Evolutionary conservation across 2,113 vertebrate genomes (phyloP).

Genomic region (Onychostruthus taczanowskii): DNA sequence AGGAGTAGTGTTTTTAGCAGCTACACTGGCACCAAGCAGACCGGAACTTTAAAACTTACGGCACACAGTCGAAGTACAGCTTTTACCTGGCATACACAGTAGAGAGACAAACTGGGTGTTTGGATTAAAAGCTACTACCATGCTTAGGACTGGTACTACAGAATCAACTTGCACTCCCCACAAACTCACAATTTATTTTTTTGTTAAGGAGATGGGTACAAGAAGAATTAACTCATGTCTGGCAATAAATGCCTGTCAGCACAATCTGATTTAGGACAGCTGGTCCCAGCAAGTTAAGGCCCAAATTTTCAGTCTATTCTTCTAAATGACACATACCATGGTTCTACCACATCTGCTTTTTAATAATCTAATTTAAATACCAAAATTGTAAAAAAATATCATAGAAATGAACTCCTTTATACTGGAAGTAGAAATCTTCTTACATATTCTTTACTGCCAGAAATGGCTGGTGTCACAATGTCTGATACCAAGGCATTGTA

Average conservation of each 20-base stretch:
- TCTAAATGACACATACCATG: not conserved
- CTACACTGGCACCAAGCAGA: slow-evolving; percentile 55
- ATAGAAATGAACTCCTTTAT: slow-evolving; percentile 10
- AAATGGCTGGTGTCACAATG: slow-evolving; percentile 16
- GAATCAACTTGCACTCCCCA: slow-evolving; percentile 47
- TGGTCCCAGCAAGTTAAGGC: slow-evolving; percentile 58
- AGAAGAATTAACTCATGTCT: not conserved
- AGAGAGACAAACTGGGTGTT: not conserved
- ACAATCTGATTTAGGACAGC: slow-evolving; percentile 32
- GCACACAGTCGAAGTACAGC: slow-evolving; percentile 22
- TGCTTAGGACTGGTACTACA: slow-evolving; percentile 27
- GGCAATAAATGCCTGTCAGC: slow-evolving; percentile 57
- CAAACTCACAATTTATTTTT: not conserved
- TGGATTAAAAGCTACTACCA: slow-evolving; percentile 35
- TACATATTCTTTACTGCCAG: not conserved
- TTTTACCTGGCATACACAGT: slow-evolving; percentile 32
- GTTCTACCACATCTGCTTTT: slow-evolving; percentile 9
- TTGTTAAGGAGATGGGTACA: slow-evolving; percentile 26
- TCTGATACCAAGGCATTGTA: slow-evolving; percentile 22
- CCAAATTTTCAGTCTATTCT: not conserved
- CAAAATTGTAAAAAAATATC: slow-evolving; percentile 41
- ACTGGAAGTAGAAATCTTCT: not conserved
- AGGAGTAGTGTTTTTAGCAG: slow-evolving; percentile 47
- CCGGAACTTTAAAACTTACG: slow-evolving; percentile 15
- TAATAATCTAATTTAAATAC: slow-evolving; percentile 12